Evolutionary conservation across 1,140 invertebrate genomes (phyloP).

Genomic region (Philotrypesis tridentata): DNA sequence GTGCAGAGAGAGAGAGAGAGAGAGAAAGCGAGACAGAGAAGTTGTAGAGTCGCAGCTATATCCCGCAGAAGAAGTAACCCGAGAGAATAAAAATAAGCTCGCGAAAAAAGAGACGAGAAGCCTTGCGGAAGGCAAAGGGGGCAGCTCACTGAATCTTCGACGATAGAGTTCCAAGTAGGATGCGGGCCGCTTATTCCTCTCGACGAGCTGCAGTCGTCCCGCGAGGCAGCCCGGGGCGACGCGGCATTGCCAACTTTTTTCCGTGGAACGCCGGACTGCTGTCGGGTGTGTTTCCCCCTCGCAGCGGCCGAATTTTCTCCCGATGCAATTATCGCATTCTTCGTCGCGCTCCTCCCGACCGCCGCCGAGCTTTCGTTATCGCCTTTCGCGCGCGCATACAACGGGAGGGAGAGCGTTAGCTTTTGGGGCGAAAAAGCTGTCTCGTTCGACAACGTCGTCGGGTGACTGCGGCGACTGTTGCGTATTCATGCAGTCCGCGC

Average conservation of each 20-base stretch:
- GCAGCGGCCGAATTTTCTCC: background rate
- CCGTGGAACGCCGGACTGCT: background rate
- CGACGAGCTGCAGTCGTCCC: background rate
- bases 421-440: background rate
- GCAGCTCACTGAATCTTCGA: constrained; percentile 48
- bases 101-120: background rate
- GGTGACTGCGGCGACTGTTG: too few relatives aligned
- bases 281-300: background rate
- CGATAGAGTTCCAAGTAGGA: constrained; percentile 60
- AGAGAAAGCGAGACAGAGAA: background rate
- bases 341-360: constrained; percentile 28
- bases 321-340: constrained; percentile 61
- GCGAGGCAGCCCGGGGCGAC: background rate
- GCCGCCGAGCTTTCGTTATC: constrained; percentile 50
- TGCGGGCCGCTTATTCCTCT: constrained; percentile 42
- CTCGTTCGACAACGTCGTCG: too few relatives aligned
- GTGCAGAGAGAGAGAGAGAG: too few relatives aligned
- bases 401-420: too few relatives aligned
- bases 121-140: background rate
- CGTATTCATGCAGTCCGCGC: too few relatives aligned
- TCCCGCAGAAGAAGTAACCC: background rate
- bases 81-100: background rate
- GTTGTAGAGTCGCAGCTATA: too few relatives aligned
- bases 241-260: constrained; percentile 56
- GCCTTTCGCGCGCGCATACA: background rate